phyloP scores from a whole-genome alignment of 2,888 invertebrate genomes.

The Mesoligia furuncula region DNA sequence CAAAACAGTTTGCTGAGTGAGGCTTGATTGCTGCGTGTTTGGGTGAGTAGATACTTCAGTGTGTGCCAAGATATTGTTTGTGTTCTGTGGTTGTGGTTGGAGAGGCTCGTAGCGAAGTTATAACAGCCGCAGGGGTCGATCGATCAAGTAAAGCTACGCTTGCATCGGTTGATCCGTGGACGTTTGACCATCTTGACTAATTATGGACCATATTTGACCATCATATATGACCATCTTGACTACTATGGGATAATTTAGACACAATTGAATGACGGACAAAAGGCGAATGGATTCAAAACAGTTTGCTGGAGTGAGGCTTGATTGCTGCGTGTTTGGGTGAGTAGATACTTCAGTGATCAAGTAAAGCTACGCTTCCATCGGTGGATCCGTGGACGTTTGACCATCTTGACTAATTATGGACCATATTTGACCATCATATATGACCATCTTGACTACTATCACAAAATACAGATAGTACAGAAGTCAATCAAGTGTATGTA shows the following conservation, averaged over 20 bases:
- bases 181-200: background rate
- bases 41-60: background rate
- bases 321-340: conserved; percentile 21
- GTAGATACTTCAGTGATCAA: background rate
- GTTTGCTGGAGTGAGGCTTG: conserved; percentile 33
- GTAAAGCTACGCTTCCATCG: background rate
- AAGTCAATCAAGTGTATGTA: no score
- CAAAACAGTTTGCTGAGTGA: conserved; percentile 37
- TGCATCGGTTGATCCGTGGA: background rate
- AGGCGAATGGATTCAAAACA: conserved; percentile 41
- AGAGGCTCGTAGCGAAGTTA: background rate
- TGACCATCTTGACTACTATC: no score
- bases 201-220: no score
- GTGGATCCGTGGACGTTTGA: background rate
- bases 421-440: no score
- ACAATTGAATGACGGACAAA: conserved; percentile 62
- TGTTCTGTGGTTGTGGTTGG: background rate
- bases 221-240: no score
- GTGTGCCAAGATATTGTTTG: background rate
- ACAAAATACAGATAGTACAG: no score
- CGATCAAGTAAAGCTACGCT: background rate
- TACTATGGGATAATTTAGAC: conserved; percentile 61
- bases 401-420: background rate
- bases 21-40: conserved; percentile 31
- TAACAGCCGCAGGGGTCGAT: background rate